phyloP scores from a whole-genome alignment of 2,888 invertebrate species.

The Brassicogethes aeneus region DNA sequence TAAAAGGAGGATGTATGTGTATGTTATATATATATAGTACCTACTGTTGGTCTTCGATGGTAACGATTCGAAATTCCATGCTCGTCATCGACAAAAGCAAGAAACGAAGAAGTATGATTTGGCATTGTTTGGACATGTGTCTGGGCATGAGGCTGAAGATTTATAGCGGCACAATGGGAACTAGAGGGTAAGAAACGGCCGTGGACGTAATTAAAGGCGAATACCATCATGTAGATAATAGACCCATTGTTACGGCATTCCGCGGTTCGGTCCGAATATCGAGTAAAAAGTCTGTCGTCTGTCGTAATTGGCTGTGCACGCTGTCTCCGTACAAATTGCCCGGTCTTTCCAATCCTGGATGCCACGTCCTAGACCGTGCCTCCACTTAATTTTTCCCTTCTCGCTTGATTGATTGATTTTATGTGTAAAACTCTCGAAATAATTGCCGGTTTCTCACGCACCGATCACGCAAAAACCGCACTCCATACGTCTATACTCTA shows the following conservation, averaged over 20 bases:
- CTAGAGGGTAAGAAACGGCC: slow-evolving; percentile 9
- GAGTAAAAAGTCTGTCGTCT: slow-evolving; percentile 8
- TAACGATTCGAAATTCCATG: no score
- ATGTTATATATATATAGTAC: no score
- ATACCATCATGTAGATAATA: slow-evolving; percentile 39
- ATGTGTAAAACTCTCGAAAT: slow-evolving; percentile 20
- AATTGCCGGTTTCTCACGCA: slow-evolving; percentile 21
- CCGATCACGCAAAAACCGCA: slow-evolving; percentile 13
- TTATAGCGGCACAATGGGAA: not conserved
- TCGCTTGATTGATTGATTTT: slow-evolving; percentile 20
- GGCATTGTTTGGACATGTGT: not conserved
- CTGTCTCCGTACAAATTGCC: slow-evolving; percentile 28
- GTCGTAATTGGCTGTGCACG: slow-evolving; percentile 19
- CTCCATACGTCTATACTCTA: no score
- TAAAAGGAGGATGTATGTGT: no score
- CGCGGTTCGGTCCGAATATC: slow-evolving; percentile 34
- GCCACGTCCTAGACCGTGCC: slow-evolving; percentile 13
- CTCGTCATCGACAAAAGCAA: no score
- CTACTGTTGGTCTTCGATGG: no score
- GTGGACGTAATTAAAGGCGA: slow-evolving; percentile 32
- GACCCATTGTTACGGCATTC: slow-evolving; percentile 40
- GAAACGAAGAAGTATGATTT: slow-evolving; percentile 1
- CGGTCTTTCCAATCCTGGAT: slow-evolving; percentile 25
- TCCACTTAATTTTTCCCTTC: slow-evolving; percentile 13
- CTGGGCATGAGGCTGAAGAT: not conserved